A percentile compares a stretch with the other conserved stretches of the same genome.
These are phyloP conservation scores for Callyntrura sp. DNA, from an alignment of 2,888 invertebrate genomes.

Conservation along the genomic window DNA sequence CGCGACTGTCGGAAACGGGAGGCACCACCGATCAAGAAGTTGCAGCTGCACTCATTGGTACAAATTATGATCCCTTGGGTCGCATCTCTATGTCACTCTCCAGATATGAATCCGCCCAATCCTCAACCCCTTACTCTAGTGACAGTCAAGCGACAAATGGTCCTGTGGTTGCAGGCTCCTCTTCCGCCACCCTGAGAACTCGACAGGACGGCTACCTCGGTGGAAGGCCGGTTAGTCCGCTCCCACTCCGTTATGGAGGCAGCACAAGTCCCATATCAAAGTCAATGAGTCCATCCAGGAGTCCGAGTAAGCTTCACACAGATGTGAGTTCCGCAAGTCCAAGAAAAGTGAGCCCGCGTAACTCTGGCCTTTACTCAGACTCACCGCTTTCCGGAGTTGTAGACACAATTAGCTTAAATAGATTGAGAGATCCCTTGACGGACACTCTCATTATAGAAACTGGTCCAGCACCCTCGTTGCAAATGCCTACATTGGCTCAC, in stretches of 20 bases:
- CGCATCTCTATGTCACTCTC: constrained; percentile 85
- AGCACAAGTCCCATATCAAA: constrained; percentile 80
- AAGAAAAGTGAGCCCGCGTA: constrained; percentile 76
- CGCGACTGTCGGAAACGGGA: constrained; percentile 87
- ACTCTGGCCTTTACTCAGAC: constrained; percentile 80
- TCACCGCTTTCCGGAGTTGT: constrained; percentile 67
- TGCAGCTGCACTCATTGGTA: constrained; percentile 84
- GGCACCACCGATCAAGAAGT: constrained; percentile 89
- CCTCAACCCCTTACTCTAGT: constrained; percentile 76
- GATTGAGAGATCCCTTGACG: constrained; percentile 69
- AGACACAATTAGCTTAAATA: constrained; percentile 77
- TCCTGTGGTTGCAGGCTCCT: constrained; percentile 51
- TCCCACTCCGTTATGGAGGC: constrained; percentile 79
- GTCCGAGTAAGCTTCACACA: constrained; percentile 86
- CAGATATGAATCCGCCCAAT: constrained; percentile 87
- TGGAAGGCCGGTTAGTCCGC: constrained; percentile 82
- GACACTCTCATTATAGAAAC: constrained; percentile 66
- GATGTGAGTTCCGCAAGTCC: constrained; percentile 75
- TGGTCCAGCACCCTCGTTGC: constrained; percentile 66
- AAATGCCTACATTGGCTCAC: constrained; percentile 78
- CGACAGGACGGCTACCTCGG: constrained; percentile 88
- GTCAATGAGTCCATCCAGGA: constrained; percentile 82
- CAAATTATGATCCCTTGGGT: constrained; percentile 81
- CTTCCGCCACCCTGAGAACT: constrained; percentile 86
- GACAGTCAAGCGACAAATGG: constrained; percentile 76